Evolutionary conservation across 1,140 invertebrate species (phyloP).

Genomic region (Heliconius congener): DNA sequence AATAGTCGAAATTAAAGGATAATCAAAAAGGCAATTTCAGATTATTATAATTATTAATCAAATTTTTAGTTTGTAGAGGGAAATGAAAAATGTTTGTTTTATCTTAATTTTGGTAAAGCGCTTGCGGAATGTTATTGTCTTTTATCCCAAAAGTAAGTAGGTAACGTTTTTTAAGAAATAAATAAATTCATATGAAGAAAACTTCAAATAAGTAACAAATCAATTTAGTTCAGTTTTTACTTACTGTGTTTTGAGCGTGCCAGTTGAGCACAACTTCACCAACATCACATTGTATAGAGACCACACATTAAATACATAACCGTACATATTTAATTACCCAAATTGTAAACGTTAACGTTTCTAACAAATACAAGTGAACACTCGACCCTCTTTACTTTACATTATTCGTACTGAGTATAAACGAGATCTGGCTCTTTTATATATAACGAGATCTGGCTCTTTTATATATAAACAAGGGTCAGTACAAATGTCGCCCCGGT

Average conservation of each 20-base stretch:
- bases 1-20: too few species aligned
- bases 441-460: not conserved
- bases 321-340: not conserved
- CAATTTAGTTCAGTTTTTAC: not conserved
- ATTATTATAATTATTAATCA: too few species aligned
- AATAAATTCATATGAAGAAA: too few species aligned
- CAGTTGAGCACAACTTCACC: not conserved
- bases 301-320: not conserved
- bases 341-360: not conserved
- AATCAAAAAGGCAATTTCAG: too few species aligned
- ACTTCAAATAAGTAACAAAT: too few species aligned
- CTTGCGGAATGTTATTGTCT: not conserved
- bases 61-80: not conserved
- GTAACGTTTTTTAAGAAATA: too few species aligned
- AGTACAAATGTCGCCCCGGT: too few species aligned
- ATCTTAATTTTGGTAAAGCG: not conserved
- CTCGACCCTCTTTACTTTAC: too few species aligned
- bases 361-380: not conserved
- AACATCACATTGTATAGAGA: not conserved
- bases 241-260: not conserved
- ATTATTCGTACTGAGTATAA: too few species aligned
- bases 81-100: slow-evolving; percentile 5
- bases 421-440: not conserved
- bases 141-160: not conserved
- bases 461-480: slow-evolving; percentile 8